Conservation (phyloP, 2,113 vertebrate genomes). For the Anolis sagrei region DNA sequence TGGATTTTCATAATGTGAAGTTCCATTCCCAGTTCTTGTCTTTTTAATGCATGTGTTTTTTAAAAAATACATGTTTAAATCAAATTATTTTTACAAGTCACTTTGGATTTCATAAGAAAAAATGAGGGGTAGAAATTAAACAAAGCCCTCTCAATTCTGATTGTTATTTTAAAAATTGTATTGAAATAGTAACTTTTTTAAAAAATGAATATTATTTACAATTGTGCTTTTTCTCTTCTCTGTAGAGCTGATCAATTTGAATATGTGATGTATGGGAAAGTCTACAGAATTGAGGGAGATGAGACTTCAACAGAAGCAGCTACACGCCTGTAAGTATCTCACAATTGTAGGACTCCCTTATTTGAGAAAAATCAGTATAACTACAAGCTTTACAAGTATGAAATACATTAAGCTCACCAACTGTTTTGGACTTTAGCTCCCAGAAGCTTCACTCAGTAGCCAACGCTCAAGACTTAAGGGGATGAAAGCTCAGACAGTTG, state of each 20-base stretch:
- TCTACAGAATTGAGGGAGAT: constrained; percentile 96
- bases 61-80: too few species aligned
- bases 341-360: background rate
- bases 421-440: background rate
- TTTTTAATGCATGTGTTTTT: too few species aligned
- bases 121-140: too few species aligned
- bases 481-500: background rate
- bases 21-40: too few species aligned
- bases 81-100: too few species aligned
- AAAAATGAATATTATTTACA: background rate
- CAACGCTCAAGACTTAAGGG: background rate
- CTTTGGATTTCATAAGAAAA: too few species aligned
- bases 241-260: constrained; percentile 96
- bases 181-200: too few species aligned
- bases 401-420: too few species aligned
- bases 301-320: constrained; percentile 98
- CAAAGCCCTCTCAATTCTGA: too few species aligned
- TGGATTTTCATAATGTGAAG: too few species aligned
- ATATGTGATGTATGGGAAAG: constrained; percentile 98
- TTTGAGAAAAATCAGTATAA: too few species aligned
- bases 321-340: constrained; percentile 92
- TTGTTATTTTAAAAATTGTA: too few species aligned
- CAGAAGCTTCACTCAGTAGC: background rate
- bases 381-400: background rate
- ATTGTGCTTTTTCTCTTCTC: rapidly evolving